Conservation (phyloP, 2,113 vertebrate species). For the Vanacampus margaritifer region DNA sequence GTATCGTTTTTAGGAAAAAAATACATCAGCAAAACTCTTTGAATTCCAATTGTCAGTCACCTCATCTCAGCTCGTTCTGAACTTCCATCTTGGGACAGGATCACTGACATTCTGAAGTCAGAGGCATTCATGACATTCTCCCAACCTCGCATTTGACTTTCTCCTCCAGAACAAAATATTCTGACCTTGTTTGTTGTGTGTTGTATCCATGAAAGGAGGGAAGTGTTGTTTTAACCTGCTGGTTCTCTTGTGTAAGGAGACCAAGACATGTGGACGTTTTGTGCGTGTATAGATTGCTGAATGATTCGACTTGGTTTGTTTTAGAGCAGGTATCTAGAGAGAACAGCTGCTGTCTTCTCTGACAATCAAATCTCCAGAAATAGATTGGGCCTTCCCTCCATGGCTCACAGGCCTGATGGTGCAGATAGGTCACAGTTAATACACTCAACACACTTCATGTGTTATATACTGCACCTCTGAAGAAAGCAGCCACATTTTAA, state of each 20-base stretch:
- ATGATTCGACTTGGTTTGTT: slow-evolving; percentile 8
- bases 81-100: background rate
- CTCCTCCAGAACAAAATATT: background rate
- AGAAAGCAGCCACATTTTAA: background rate
- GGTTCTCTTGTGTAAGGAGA: slow-evolving; percentile 27
- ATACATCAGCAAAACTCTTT: background rate
- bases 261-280: slow-evolving; percentile 19
- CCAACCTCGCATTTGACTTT: background rate
- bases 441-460: slow-evolving; percentile 5
- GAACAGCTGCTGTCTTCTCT: slow-evolving; percentile 53
- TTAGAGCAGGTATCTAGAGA: slow-evolving; percentile 42
- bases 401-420: slow-evolving; percentile 5
- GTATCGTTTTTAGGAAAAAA: slow-evolving; percentile 12
- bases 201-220: slow-evolving; percentile 16
- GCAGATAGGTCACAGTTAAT: slow-evolving; percentile 32
- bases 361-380: slow-evolving; percentile 61
- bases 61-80: background rate
- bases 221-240: slow-evolving; percentile 17
- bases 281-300: slow-evolving; percentile 3
- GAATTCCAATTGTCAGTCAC: background rate
- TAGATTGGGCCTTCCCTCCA: slow-evolving; percentile 24
- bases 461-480: background rate
- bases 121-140: background rate
- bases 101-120: background rate
- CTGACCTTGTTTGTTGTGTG: slow-evolving; percentile 14